These are phyloP conservation scores for Trematocara nigrifrons DNA, from an alignment of 2,113 vertebrate genomes.

Conservation along the genomic window DNA sequence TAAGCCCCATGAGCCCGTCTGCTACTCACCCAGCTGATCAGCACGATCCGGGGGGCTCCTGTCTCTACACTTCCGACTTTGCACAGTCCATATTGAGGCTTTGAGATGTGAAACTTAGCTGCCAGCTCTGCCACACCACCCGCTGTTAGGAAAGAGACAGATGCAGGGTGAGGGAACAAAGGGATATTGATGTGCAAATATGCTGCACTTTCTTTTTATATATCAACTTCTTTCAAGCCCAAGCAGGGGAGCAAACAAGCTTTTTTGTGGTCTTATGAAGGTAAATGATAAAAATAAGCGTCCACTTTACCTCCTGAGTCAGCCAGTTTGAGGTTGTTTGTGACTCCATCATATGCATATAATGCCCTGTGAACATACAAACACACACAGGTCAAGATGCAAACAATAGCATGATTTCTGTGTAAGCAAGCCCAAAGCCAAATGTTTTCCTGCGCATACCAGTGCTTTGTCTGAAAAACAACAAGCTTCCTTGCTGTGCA, in stretches of 20 bases:
- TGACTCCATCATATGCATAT: conserved; percentile 76
- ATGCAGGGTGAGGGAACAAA: not conserved
- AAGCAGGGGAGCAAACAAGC: not conserved
- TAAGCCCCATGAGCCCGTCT: not conserved
- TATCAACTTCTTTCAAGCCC: not conserved
- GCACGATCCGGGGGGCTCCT: conserved; percentile 56
- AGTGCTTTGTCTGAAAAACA: not conserved
- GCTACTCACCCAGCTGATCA: conserved; percentile 81
- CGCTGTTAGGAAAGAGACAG: conserved; percentile 45
- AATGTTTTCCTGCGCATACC: conserved; percentile 16
- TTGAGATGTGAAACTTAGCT: conserved; percentile 68
- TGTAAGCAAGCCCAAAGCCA: not conserved
- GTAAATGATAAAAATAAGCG: not conserved
- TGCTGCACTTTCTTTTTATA: not conserved
- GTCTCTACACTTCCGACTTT: conserved; percentile 55
- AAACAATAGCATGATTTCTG: not conserved
- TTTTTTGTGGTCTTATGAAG: not conserved
- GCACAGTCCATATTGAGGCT: conserved; percentile 80
- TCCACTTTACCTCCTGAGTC: conserved; percentile 79
- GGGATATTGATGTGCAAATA: not conserved
- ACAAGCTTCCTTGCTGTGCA: not conserved
- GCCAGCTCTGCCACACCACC: conserved; percentile 77
- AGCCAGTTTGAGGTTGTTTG: conserved; percentile 78
- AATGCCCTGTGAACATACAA: conserved; percentile 71
- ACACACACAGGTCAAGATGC: not conserved